Conservation (phyloP, 2,888 invertebrate species). For the Meta bourneti region DNA sequence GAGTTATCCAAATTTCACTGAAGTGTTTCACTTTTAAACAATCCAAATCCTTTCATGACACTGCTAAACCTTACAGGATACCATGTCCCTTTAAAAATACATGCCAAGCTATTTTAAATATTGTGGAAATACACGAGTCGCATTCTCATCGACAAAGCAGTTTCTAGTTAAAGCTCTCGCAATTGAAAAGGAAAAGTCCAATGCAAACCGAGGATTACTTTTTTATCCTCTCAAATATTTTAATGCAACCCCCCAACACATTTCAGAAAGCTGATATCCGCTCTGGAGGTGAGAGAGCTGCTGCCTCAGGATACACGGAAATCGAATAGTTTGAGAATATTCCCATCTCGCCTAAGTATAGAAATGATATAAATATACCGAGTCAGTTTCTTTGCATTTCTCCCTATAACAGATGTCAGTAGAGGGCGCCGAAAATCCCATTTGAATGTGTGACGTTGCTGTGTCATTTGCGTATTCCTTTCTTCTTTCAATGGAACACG, state of each 20-base stretch:
- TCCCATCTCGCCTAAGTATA: not conserved
- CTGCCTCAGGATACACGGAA: not conserved
- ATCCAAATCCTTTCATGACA: too few species aligned
- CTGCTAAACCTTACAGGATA: too few species aligned
- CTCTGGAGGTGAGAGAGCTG: not conserved
- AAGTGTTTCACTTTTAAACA: too few species aligned
- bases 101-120: not conserved
- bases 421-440: not conserved
- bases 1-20: too few species aligned
- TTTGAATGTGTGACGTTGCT: not conserved
- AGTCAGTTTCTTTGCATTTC: not conserved
- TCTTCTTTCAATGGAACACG: not conserved
- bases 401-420: not conserved
- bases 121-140: not conserved
- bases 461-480: not conserved
- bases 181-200: conserved; percentile 20
- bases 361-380: not conserved
- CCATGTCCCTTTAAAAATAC: too few species aligned
- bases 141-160: not conserved
- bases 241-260: conserved; percentile 22
- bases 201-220: conserved; percentile 13
- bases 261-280: conserved; percentile 25
- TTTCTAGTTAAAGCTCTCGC: not conserved
- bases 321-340: conserved; percentile 19
- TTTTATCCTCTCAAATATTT: conserved; percentile 31